Evolutionary conservation across 1,140 invertebrate species (phyloP).

Genomic region (Schlechtendalia chinensis): DNA sequence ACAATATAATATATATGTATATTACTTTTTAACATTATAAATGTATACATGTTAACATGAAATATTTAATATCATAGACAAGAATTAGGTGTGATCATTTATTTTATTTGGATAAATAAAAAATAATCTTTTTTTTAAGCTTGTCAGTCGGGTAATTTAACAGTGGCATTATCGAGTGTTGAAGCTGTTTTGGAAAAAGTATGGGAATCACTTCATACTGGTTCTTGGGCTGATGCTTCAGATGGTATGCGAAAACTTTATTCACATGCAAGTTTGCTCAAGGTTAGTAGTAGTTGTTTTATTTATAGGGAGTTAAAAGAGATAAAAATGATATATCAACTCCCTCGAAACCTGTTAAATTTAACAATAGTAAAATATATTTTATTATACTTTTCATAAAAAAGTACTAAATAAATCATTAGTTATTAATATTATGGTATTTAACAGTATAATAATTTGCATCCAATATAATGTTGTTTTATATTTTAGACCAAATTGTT

Average conservation of each 20-base stretch:
- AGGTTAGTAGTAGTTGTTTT: slow-evolving; percentile 56
- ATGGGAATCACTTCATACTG: slow-evolving; percentile 81
- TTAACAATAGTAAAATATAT: no score
- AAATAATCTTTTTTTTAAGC: neutral
- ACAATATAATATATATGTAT: no score
- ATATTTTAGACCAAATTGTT: slow-evolving; percentile 14
- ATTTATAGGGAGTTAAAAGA: no score
- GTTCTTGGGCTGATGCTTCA: slow-evolving; percentile 78
- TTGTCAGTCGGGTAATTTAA: neutral
- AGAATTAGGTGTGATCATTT: no score
- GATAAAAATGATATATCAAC: no score
- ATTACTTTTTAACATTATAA: no score
- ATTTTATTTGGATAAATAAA: no score
- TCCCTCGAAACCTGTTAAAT: no score
- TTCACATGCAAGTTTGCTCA: slow-evolving; percentile 64
- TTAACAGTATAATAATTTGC: neutral
- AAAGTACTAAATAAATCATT: no score
- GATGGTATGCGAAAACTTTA: slow-evolving; percentile 63
- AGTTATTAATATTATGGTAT: neutral
- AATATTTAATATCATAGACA: no score
- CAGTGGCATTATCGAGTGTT: slow-evolving; percentile 18
- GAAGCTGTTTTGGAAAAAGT: slow-evolving; percentile 67
- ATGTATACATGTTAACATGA: no score
- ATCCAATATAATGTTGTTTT: neutral
- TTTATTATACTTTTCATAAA: no score